Conservation (phyloP, 2,113 vertebrate species). For the Nyctibius bracteatus region DNA sequence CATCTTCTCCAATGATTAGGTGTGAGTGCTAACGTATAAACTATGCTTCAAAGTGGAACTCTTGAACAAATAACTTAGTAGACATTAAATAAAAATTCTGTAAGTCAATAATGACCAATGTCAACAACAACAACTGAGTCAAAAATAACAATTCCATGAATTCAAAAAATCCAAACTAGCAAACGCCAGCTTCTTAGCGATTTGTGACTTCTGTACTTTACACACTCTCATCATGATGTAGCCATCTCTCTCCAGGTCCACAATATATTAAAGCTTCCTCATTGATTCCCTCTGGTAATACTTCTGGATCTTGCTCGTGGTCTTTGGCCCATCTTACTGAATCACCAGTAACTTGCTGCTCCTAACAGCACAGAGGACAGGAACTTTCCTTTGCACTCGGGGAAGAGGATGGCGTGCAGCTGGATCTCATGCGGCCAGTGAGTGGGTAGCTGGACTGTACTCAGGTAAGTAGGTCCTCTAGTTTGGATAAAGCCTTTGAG, state of each 20-base stretch:
- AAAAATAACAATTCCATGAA: neutral
- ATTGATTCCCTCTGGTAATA: neutral
- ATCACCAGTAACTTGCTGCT: neutral
- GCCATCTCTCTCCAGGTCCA: neutral
- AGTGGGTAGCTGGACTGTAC: neutral
- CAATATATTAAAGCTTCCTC: neutral
- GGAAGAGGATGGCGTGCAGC: neutral
- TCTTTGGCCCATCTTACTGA: neutral
- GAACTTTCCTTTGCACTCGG: rapidly evolving
- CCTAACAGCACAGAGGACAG: neutral
- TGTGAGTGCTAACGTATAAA: neutral
- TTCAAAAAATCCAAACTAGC: neutral
- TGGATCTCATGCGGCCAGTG: neutral
- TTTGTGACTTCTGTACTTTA: neutral
- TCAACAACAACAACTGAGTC: neutral
- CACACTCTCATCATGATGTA: neutral
- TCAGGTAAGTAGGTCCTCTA: neutral
- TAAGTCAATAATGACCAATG: neutral
- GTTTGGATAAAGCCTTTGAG: neutral
- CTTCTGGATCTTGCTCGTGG: neutral
- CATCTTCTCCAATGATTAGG: neutral
- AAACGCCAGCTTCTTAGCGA: neutral
- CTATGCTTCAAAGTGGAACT: neutral
- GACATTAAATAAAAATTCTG: neutral
- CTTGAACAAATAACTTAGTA: neutral